Base-by-base conservation (phyloP, 35 echinoderm and acorn worm species). In the Diadema setosum region DNA sequence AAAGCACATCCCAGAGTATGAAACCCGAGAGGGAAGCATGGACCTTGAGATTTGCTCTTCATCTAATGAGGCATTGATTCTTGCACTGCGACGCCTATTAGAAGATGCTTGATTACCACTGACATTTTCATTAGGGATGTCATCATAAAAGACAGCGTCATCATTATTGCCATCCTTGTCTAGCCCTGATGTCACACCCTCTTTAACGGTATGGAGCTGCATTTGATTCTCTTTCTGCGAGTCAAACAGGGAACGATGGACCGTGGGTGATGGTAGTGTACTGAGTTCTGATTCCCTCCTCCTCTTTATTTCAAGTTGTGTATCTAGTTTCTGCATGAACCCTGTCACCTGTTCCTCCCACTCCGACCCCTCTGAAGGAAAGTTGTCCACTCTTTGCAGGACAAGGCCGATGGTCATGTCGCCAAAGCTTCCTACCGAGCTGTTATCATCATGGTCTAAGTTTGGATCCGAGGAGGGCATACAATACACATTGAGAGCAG, bases 281-380 rank as follows among this genome's bases (percentile, higher is more conserved):
- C 73, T 78, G 18, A 78, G 33, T 20, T 78, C 73, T 3, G 73
- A 78, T 78, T 78, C 73, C 37, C 73, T 46, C 41, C 83, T 90
- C 36, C 85, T 81, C 37, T 87, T 70, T 9, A 88, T 58, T 69
- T 94, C 87, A 44, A 94, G 33, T 33, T 88, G 87, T 26, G 82
- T 73, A n/a, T 94, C 92, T 55, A 94, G 61, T 82, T 83, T 94
- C 30, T 83, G 55, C 92, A 94, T 90, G 57, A 90, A 94, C 14
- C 92, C 92, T 2, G 82, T 82, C 39, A 94, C 92, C 34, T 94
- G 87, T 16, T 88, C 87, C 52, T 94, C 92, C 92, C 92, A 94
- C 59, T 94, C 92, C 27, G 92, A 94, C 5, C 92, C 92, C 37
- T 94, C 92, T 42, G 92, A 94, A 27, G 92, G 92, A 36, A 94